Percentiles rank a stretch among this genome's conserved stretches.
Evolutionary conservation across 2,888 invertebrate genomes (phyloP).

Genomic region (Caenorhabditis sinica): DNA sequence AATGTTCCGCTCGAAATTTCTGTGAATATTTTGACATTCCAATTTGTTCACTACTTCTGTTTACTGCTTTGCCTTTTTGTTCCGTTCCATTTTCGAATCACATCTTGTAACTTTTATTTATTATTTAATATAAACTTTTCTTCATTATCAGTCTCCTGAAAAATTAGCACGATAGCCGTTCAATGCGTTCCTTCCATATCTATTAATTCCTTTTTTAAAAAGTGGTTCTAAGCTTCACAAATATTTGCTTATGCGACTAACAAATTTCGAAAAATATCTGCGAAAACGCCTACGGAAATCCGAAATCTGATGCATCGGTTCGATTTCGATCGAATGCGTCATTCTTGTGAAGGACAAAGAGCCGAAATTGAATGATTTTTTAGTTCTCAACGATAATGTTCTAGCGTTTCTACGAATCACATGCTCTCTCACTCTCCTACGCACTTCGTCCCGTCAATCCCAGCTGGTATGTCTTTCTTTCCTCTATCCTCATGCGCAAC

Average conservation of each 20-base stretch:
- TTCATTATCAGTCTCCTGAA: neutral
- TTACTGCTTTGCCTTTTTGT: neutral
- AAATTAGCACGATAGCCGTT: constrained; percentile 41
- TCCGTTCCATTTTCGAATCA: neutral
- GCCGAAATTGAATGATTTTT: constrained; percentile 6
- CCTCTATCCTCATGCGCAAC: neutral
- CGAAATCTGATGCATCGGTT: too few relatives aligned
- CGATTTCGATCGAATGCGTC: too few relatives aligned
- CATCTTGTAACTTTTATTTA: constrained; percentile 1
- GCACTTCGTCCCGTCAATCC: neutral
- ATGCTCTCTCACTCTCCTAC: neutral
- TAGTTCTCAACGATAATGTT: neutral
- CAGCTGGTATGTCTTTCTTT: too few relatives aligned
- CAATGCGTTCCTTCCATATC: constrained; percentile 41
- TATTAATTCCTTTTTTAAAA: neutral
- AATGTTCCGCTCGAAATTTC: constrained; percentile 18
- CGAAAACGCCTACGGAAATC: neutral
- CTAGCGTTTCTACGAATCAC: neutral
- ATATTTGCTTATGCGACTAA: neutral
- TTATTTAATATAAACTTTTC: constrained; percentile 16
- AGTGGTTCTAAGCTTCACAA: neutral
- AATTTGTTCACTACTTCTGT: constrained; percentile 49
- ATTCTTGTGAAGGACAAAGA: neutral
- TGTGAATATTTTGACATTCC: constrained; percentile 65
- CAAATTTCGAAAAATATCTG: neutral